A percentile compares a stretch with the other conserved stretches of the same genome.
These are phyloP conservation scores for Cotesia glomerata DNA, from an alignment of 1,140 invertebrate genomes.

Conservation along the genomic window DNA sequence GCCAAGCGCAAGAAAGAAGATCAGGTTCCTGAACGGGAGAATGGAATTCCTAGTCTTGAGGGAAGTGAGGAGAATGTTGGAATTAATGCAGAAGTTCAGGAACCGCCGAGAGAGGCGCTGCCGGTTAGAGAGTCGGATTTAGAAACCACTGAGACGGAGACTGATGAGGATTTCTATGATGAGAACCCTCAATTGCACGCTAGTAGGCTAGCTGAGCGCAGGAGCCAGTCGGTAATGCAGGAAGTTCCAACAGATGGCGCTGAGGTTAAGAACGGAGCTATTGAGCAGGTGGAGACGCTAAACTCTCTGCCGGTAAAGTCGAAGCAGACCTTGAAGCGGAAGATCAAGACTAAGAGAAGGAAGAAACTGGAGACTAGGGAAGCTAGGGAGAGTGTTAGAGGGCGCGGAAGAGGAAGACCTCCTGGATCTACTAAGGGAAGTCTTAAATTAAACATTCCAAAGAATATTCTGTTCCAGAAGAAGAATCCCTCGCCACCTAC, in stretches of 20 bases:
- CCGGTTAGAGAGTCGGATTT: conserved; percentile 76
- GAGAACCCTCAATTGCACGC: conserved; percentile 76
- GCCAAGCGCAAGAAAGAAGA: conserved; percentile 32
- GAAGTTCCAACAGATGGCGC: conserved; percentile 47
- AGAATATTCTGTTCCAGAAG: conserved; percentile 53
- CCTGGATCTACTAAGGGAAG: conserved; percentile 36
- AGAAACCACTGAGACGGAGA: conserved; percentile 81
- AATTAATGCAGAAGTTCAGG: not conserved
- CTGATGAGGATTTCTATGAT: conserved; percentile 87
- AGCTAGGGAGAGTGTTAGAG: not conserved
- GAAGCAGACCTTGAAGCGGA: conserved; percentile 49
- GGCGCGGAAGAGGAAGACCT: conserved; percentile 2
- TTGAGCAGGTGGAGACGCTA: conserved; percentile 50
- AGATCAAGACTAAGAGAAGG: conserved; percentile 47
- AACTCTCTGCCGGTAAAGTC: not conserved
- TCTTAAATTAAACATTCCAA: conserved; percentile 61
- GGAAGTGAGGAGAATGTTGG: not conserved
- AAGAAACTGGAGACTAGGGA: not conserved
- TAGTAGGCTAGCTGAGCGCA: conserved; percentile 75
- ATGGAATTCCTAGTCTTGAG: not conserved
- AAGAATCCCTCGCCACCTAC: conserved; percentile 35
- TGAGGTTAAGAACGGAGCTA: conserved; percentile 66
- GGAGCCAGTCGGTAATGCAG: conserved; percentile 70
- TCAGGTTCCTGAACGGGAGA: not conserved
- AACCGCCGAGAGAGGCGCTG: not conserved